Conservation (phyloP, 1,140 invertebrate species). For the Ceratosolen fusciceps region DNA sequence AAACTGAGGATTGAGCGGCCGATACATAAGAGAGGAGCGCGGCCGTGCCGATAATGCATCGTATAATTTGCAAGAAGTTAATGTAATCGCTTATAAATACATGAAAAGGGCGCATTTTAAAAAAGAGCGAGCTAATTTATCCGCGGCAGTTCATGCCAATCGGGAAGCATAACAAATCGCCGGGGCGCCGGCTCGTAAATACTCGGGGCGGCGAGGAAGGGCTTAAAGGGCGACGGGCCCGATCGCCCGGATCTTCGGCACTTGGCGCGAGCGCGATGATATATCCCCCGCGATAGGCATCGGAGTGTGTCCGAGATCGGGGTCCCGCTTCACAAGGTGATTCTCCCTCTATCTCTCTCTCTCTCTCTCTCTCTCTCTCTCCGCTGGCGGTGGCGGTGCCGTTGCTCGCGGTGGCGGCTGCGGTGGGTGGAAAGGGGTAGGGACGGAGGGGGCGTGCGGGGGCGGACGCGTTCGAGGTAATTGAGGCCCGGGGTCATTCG, state of each 20-base stretch:
- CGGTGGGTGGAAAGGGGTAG: background rate
- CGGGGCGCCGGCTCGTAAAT: constrained; percentile 37
- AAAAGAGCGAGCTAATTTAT: constrained; percentile 5
- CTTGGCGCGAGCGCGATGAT: constrained; percentile 40
- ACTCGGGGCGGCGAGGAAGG: constrained; percentile 30
- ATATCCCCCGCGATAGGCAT: constrained; percentile 40
- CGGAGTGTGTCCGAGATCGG: constrained; percentile 22
- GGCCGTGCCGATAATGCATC: background rate
- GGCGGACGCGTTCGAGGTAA: constrained; percentile 58
- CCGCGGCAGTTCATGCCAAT: constrained; percentile 13
- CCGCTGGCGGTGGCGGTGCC: background rate
- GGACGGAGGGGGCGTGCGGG: constrained; percentile 24
- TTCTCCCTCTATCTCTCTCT: too few species aligned
- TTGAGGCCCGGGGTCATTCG: constrained; percentile 59
- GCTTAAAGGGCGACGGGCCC: constrained; percentile 11
- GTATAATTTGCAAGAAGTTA: constrained; percentile 6
- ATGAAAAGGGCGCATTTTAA: background rate
- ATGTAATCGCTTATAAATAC: constrained; percentile 12
- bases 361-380: too few species aligned
- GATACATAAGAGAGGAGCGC: background rate
- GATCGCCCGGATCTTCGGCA: constrained; percentile 34
- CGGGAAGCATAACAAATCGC: constrained; percentile 25
- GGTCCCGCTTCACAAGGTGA: too few species aligned
- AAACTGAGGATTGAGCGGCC: background rate
- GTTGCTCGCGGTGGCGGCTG: background rate